Percentiles rank a stretch among this genome's conserved stretches.
Conservation (phyloP, 1,140 invertebrate genomes). For the Notospermus geniculatus region DNA sequence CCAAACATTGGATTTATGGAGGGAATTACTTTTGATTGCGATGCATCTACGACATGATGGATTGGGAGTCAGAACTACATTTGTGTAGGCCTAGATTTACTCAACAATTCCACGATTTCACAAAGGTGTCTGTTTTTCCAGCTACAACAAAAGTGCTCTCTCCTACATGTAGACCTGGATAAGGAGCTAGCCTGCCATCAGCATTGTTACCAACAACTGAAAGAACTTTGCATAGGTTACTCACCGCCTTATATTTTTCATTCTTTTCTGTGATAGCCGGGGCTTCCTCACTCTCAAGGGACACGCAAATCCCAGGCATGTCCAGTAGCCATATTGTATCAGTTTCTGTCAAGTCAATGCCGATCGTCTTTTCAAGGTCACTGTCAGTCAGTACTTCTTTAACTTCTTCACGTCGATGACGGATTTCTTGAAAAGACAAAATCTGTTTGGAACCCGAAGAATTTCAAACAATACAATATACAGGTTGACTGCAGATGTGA, state of each 20-base stretch:
- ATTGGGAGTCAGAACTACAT: too few relatives aligned
- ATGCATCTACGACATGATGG: too few relatives aligned
- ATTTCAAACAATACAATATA: constrained; percentile 9
- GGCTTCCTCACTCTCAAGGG: constrained; percentile 45
- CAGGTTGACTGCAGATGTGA: background rate
- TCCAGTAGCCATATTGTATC: constrained; percentile 53
- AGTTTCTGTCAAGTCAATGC: constrained; percentile 48
- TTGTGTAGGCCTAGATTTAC: too few relatives aligned
- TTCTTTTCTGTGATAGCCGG: constrained; percentile 36
- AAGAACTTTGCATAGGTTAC: constrained; percentile 1
- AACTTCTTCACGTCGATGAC: constrained; percentile 41
- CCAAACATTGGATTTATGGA: too few relatives aligned
- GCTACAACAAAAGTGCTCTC: too few relatives aligned
- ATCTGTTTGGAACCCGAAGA: background rate
- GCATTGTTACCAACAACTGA: too few relatives aligned
- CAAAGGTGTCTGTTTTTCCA: too few relatives aligned
- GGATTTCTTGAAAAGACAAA: constrained; percentile 28
- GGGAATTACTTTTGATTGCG: too few relatives aligned
- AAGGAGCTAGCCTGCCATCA: too few relatives aligned
- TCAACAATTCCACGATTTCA: too few relatives aligned
- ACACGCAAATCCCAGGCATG: constrained; percentile 45
- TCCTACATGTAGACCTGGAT: too few relatives aligned
- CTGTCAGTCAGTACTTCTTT: constrained; percentile 41
- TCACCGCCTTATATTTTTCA: constrained; percentile 46
- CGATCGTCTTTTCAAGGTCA: constrained; percentile 44